phyloP scores from a whole-genome alignment of 1,140 invertebrate species.

The Ips nitidus region DNA sequence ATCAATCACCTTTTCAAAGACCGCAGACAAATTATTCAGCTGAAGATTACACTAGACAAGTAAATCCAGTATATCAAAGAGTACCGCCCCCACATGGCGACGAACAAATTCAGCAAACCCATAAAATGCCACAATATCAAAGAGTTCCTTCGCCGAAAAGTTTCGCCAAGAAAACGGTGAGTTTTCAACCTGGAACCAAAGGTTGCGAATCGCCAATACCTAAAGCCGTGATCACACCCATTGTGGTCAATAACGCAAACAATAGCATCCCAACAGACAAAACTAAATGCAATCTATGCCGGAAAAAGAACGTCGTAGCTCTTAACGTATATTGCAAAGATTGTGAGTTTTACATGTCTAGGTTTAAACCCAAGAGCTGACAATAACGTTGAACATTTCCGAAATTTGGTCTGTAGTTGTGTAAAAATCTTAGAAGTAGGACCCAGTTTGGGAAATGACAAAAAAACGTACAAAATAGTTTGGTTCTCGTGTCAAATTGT shows the following conservation, averaged over 20 bases:
- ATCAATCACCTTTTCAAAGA: conserved; percentile 45
- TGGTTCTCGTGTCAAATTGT: conserved; percentile 11
- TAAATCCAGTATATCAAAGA: conserved; percentile 38
- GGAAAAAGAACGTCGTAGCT: conserved; percentile 75
- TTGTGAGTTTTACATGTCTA: conserved; percentile 90
- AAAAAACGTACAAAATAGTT: conserved; percentile 10
- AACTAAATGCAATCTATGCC: conserved; percentile 76
- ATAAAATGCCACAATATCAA: conserved; percentile 40
- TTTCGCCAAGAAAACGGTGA: conserved; percentile 64
- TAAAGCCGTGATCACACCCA: conserved; percentile 52
- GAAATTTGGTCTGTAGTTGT: neutral
- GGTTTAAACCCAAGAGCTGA: conserved; percentile 67
- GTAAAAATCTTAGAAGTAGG: neutral
- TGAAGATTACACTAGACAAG: conserved; percentile 1
- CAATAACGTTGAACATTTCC: conserved; percentile 1
- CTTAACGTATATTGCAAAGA: conserved; percentile 81
- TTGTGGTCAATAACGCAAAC: conserved; percentile 51
- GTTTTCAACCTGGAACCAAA: conserved; percentile 68
- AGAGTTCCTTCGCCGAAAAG: conserved; percentile 52
- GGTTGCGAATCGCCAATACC: conserved; percentile 59
- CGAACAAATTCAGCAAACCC: conserved; percentile 23
- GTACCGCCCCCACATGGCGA: conserved; percentile 44
- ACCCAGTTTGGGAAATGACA: neutral
- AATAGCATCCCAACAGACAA: conserved; percentile 50
- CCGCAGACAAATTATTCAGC: neutral